Evolutionary conservation across 2,888 invertebrate genomes (phyloP), one percentile per base, ranked within the genome.

Genomic region (Troglohyphantes excavatus): DNA sequence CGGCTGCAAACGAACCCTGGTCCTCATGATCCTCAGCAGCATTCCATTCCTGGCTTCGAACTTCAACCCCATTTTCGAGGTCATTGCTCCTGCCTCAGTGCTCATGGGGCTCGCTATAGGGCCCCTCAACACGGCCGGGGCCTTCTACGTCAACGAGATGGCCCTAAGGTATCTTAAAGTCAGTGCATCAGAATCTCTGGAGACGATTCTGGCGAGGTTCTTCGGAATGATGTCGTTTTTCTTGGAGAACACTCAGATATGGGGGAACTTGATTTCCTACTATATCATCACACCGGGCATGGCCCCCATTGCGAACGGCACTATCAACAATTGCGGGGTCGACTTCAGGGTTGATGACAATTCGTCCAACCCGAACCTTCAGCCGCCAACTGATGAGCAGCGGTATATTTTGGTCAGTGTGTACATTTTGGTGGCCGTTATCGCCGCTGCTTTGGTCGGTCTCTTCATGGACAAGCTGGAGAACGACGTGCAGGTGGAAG

Each of bases 351-450:
- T 13, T 39, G 27, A 19, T 2, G 59, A 39, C 9, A 82, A 82
- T 9, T 39, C 29, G 5, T 39, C 75, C 1, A 87, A 91, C 46
- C 68, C 87, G 0, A 91, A 91, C 61, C 72, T 90, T 1, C 33
- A 83, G 23, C 78, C 84, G 1, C 86, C 86, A 5, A 17, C 86
- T 9, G 83, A 86, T n/a, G 95, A 95, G 89, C 97, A 98, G 95
- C 97, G 98, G 93, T 97, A 97, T 93, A 96, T 96, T 93, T 97
- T 98, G 93, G 96, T 97, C 81, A 96, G 96, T 92, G 97, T 98
- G 92, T 98, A 98, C 93, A 95, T 98, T 90, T 96, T 96, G 0
- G 98, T 98, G 93, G 97, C 98, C 39, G 93, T 97, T 68, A 95
- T 96, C 11, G 98, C 98, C 2, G 88, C 83, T 0, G 21, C 72